These are phyloP conservation scores for Melanophora roralis DNA, from an alignment of 2,888 invertebrate genomes.

Conservation along the genomic window DNA sequence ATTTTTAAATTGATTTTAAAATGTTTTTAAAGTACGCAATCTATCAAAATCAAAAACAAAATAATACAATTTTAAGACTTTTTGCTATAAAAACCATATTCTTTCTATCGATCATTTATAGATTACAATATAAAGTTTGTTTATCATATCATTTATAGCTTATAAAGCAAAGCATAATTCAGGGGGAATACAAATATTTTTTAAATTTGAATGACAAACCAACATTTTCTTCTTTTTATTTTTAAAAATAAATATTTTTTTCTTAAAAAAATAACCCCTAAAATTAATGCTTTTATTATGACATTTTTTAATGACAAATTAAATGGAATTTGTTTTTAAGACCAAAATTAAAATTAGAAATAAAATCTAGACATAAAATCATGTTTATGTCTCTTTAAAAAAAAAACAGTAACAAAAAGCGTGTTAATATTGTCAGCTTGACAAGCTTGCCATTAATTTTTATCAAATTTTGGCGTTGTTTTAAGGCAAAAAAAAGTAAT, in stretches of 20 bases:
- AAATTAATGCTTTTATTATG: background rate
- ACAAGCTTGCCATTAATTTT: conserved; percentile 15
- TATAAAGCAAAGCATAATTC: too few species aligned
- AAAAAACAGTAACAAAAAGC: background rate
- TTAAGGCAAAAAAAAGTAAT: background rate
- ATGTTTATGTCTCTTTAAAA: background rate
- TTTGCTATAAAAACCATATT: too few species aligned
- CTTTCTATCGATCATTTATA: too few species aligned
- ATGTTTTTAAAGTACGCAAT: background rate
- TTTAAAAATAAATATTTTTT: too few species aligned
- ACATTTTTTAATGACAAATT: too few species aligned
- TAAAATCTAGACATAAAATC: conserved; percentile 21
- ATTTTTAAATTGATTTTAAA: background rate
- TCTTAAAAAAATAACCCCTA: too few species aligned
- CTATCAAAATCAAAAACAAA: background rate
- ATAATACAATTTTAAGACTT: background rate
- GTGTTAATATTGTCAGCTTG: conserved; percentile 9
- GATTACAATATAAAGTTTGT: too few species aligned
- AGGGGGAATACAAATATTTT: too few species aligned
- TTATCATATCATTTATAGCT: too few species aligned
- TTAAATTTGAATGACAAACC: too few species aligned
- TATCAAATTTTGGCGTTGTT: conserved; percentile 1
- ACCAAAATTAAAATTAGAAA: background rate
- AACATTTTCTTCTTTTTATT: too few species aligned
- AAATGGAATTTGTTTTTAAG: background rate